A percentile compares a stretch with the other conserved stretches of the same genome.
Evolutionary conservation across 2,888 invertebrate genomes (phyloP).

Genomic region (Siphlonurus alternatus): DNA sequence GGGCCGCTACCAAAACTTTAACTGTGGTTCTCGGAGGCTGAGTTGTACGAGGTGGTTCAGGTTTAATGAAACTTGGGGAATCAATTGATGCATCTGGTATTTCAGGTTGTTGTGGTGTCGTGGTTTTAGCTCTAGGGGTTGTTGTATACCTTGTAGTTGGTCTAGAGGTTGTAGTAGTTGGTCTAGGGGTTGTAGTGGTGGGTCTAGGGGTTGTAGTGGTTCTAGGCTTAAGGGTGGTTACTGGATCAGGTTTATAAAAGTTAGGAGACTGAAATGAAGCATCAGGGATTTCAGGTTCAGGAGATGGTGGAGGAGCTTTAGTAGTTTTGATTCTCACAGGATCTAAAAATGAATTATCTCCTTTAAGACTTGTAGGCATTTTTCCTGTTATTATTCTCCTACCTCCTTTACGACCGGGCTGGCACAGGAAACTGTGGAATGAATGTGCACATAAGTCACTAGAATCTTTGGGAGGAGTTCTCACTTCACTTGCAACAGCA

Average conservation of each 20-base stretch:
- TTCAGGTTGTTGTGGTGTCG: conserved; percentile 10
- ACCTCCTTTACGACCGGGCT: background rate
- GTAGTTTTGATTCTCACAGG: background rate
- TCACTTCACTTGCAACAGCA: background rate
- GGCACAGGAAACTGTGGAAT: conserved; percentile 1
- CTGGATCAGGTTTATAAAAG: background rate
- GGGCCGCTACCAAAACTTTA: conserved; percentile 15
- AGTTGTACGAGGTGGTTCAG: background rate
- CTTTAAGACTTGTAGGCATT: background rate
- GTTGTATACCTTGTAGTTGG: conserved; percentile 12
- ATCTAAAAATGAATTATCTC: background rate
- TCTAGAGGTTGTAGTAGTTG: background rate
- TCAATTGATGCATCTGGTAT: background rate
- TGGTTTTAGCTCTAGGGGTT: conserved; percentile 6
- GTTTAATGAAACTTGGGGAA: background rate
- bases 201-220: background rate
- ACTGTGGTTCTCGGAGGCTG: conserved; percentile 11
- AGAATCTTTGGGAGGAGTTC: background rate
- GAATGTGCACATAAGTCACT: background rate
- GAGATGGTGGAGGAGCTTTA: background rate
- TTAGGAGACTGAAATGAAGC: background rate
- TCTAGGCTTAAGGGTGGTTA: background rate
- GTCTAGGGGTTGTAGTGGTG: background rate
- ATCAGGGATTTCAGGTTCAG: background rate
- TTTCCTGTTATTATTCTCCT: background rate